Conservation (phyloP, 2,113 vertebrate genomes). For the Falco punctatus region DNA sequence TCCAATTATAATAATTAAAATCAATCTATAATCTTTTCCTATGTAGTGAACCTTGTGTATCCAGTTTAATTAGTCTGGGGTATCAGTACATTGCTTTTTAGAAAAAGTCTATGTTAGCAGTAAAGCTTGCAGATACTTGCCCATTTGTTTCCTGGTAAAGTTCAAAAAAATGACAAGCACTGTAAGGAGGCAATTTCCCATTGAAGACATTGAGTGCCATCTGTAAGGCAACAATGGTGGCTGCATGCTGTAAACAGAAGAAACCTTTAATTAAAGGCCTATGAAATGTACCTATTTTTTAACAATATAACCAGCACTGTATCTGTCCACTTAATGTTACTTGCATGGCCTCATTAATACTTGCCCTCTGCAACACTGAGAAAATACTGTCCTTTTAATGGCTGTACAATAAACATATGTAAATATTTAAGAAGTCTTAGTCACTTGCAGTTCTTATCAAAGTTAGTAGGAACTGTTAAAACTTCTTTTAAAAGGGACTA, state of each 20-base stretch:
- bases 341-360: not conserved
- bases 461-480: not conserved
- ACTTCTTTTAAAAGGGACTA: not conserved
- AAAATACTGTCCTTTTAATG: not conserved
- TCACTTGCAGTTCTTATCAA: not conserved
- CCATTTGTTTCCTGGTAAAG: conserved; percentile 83
- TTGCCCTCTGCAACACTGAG: not conserved
- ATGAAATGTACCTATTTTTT: not conserved
- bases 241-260: conserved; percentile 65
- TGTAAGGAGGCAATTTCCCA: conserved; percentile 78
- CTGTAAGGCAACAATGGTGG: conserved; percentile 82
- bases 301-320: not conserved
- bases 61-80: not conserved
- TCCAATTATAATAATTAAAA: not conserved
- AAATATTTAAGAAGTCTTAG: not conserved
- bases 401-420: not conserved
- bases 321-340: not conserved
- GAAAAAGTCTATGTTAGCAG: not conserved
- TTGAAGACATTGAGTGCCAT: conserved; percentile 80
- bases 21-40: not conserved
- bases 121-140: conserved; percentile 66
- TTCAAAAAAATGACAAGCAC: conserved; percentile 85
- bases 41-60: not conserved
- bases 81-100: not conserved
- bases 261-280: not conserved